phyloP scores from a whole-genome alignment of 2,888 invertebrate genomes.

The Drosophila rellima region DNA sequence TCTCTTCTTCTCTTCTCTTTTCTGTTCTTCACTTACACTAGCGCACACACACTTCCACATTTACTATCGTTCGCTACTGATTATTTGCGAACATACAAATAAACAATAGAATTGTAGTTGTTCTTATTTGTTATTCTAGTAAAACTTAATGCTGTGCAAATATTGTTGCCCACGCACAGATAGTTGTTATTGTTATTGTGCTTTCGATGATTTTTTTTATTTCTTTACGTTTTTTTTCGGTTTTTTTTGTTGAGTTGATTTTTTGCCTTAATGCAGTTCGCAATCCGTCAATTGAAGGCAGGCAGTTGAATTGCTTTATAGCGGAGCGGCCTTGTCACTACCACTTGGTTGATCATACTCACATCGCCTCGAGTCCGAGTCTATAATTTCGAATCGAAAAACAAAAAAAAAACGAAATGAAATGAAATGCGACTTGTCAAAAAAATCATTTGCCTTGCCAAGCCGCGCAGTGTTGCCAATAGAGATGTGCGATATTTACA shows the following conservation, averaged over 20 bases:
- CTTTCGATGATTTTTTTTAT: slow-evolving; percentile 5
- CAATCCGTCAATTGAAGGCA: slow-evolving; percentile 36
- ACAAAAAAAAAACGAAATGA: slow-evolving; percentile 23
- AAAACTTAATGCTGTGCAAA: slow-evolving; percentile 34
- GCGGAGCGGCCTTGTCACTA: slow-evolving; percentile 42
- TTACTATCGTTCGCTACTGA: slow-evolving; percentile 21
- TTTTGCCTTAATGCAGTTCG: slow-evolving; percentile 27
- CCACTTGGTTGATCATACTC: slow-evolving; percentile 21
- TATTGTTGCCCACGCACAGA: slow-evolving; percentile 38
- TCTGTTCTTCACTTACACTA: slow-evolving; percentile 9
- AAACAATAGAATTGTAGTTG: slow-evolving; percentile 21
- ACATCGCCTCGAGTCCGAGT: slow-evolving; percentile 26
- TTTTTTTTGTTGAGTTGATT: slow-evolving; percentile 37
- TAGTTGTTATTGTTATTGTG: slow-evolving; percentile 1
- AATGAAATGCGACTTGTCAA: slow-evolving; percentile 48
- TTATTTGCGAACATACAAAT: slow-evolving; percentile 41
- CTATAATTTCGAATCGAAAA: slow-evolving; percentile 33
- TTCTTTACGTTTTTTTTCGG: background rate
- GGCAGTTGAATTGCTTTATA: slow-evolving; percentile 40
- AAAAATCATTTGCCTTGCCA: slow-evolving; percentile 49
- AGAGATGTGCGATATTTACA: slow-evolving; percentile 55
- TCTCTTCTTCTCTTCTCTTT: too few species aligned
- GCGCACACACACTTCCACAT: slow-evolving; percentile 8
- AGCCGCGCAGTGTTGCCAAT: slow-evolving; percentile 58
- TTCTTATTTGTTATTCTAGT: slow-evolving; percentile 37